These are phyloP conservation scores for Cliona cf. orientalis DNA, from an alignment of 37 sponge, comb jelly and placozoan species.

Conservation along the genomic window DNA sequence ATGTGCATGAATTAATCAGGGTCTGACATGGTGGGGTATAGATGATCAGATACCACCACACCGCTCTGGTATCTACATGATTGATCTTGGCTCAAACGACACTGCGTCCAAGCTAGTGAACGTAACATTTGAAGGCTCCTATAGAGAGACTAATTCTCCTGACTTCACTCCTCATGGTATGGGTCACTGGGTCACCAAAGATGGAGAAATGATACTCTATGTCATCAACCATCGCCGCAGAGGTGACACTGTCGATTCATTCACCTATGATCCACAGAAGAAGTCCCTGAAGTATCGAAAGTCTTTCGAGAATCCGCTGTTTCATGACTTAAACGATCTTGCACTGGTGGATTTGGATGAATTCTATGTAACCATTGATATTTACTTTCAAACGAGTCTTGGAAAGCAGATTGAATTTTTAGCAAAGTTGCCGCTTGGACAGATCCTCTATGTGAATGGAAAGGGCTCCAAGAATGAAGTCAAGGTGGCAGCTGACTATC, in stretches of 20 bases:
- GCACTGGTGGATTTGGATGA: slow-evolving; percentile 6
- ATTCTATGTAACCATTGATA: slow-evolving; percentile 24
- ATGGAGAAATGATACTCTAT: slow-evolving; percentile 34
- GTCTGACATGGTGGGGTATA: too few relatives aligned
- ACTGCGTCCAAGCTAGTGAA: background rate
- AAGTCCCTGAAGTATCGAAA: slow-evolving; percentile 9
- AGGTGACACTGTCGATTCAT: slow-evolving; percentile 27
- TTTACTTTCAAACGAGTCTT: background rate
- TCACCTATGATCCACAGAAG: slow-evolving; percentile 9
- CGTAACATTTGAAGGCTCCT: background rate
- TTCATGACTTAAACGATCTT: slow-evolving; percentile 24
- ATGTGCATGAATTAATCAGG: background rate
- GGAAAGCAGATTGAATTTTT: background rate
- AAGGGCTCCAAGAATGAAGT: background rate
- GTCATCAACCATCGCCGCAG: slow-evolving; percentile 32
- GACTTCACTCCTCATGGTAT: slow-evolving; percentile 47
- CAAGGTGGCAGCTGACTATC: slow-evolving; percentile 6
- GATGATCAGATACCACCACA: background rate
- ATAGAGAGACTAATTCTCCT: background rate
- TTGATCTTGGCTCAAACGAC: slow-evolving; percentile 18
- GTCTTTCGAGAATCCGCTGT: background rate
- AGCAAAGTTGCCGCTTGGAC: background rate
- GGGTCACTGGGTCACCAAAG: slow-evolving; percentile 36
- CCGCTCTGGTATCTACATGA: slow-evolving; percentile 13
- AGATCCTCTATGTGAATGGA: background rate